Percentiles rank a stretch among this genome's conserved stretches.
phyloP scores from a whole-genome alignment of 2,888 invertebrate species.

The Sinotaia quadrata region DNA sequence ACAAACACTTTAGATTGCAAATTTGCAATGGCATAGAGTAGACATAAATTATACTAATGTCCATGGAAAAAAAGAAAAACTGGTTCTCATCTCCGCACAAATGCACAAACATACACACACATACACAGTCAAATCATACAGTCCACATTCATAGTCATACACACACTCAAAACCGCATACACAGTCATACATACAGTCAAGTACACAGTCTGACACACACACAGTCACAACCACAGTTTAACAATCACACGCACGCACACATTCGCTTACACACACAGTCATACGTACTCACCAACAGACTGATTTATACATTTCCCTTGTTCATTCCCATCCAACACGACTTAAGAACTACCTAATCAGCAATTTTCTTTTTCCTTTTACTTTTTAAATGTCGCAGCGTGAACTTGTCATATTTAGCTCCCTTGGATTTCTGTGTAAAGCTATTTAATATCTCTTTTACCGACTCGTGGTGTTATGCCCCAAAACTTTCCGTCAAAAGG shows the following conservation, averaged over 20 bases:
- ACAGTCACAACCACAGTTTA: background rate
- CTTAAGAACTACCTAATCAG: no score
- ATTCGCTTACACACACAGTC: slow-evolving; percentile 1
- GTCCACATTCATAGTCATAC: slow-evolving; percentile 8
- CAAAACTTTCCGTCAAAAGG: no score
- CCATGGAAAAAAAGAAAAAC: background rate
- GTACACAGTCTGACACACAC: slow-evolving; percentile 1
- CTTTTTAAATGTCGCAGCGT: no score
- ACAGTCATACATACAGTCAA: background rate
- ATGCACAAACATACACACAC: slow-evolving; percentile 9
- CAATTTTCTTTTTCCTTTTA: no score
- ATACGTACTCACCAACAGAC: background rate
- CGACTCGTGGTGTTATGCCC: no score
- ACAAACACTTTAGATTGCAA: no score
- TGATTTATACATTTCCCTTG: no score
- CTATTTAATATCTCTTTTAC: no score
- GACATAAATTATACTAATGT: background rate
- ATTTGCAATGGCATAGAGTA: no score
- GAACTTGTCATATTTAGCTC: no score
- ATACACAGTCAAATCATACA: background rate
- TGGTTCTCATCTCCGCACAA: background rate
- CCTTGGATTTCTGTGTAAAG: no score
- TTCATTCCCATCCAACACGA: no score
- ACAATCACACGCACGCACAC: background rate
- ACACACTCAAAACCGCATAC: slow-evolving; percentile 1